Conservation (phyloP, 2,113 vertebrate genomes). For the Oxyruncus cristatus region DNA sequence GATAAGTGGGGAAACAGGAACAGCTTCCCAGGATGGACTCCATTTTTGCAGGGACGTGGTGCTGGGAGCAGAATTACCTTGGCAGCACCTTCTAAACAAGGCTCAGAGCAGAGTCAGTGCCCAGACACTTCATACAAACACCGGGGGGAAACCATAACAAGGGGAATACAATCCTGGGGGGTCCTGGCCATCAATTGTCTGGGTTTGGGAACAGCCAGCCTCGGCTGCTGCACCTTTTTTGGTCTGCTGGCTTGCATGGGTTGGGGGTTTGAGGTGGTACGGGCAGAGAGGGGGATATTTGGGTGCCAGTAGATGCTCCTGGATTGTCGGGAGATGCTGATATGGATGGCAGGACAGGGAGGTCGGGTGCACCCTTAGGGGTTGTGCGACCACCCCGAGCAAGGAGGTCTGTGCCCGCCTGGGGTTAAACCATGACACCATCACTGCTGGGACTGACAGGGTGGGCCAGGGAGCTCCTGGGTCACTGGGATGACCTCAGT, state of each 20-base stretch:
- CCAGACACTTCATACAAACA: slow-evolving; percentile 31
- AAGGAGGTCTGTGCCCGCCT: not conserved
- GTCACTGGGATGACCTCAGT: not conserved
- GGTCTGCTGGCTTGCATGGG: fast-evolving
- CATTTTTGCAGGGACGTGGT: not conserved
- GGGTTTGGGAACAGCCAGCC: not conserved
- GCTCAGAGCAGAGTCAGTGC: not conserved
- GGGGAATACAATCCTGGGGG: not conserved
- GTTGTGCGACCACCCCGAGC: not conserved
- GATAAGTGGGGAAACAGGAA: not conserved
- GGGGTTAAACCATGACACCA: not conserved
- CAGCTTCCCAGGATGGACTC: not conserved
- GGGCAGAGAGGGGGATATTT: not conserved
- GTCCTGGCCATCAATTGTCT: not conserved
- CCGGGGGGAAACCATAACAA: not conserved
- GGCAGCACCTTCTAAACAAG: slow-evolving; percentile 29
- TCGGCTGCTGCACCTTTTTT: not conserved
- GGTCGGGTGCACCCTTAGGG: too few relatives aligned
- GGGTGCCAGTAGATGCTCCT: not conserved
- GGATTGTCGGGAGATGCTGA: not conserved
- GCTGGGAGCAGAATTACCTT: not conserved
- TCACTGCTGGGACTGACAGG: not conserved
- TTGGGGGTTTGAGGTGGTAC: not conserved
- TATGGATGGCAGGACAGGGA: not conserved
- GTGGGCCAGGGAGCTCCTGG: not conserved